Evolutionary conservation across 2,888 invertebrate genomes (phyloP).

Genomic region (Leucania comma): DNA sequence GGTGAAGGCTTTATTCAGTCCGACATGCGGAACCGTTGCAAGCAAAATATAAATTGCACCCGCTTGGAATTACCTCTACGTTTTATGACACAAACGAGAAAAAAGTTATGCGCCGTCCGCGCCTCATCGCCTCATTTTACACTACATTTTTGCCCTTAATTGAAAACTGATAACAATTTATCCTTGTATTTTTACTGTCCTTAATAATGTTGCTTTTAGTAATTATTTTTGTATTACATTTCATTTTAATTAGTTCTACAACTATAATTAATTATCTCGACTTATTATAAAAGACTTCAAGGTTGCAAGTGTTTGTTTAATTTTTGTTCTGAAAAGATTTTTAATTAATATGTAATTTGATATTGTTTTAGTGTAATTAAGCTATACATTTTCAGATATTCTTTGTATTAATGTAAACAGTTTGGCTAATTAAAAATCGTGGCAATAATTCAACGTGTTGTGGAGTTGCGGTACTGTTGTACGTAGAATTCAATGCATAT

Average conservation of each 20-base stretch:
- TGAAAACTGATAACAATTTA: conserved; percentile 53
- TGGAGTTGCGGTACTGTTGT: neutral
- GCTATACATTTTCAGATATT: conserved; percentile 1
- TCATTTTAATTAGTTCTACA: conserved; percentile 53
- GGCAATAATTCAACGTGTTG: conserved; percentile 6
- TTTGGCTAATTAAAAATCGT: neutral
- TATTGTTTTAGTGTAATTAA: conserved; percentile 32
- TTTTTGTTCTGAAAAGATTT: conserved; percentile 15
- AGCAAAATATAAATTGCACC: conserved; percentile 84
- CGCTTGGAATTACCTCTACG: conserved; percentile 83
- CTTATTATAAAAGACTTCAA: conserved; percentile 28
- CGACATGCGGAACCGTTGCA: conserved; percentile 75
- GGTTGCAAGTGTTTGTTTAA: conserved; percentile 22
- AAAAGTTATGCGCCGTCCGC: conserved; percentile 76
- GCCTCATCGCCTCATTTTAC: conserved; percentile 72
- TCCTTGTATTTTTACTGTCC: conserved; percentile 33
- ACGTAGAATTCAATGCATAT: conserved; percentile 26
- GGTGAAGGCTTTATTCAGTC: conserved; percentile 79
- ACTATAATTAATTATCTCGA: conserved; percentile 41
- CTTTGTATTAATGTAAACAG: conserved; percentile 2
- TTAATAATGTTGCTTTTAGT: conserved; percentile 25
- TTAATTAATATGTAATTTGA: conserved; percentile 14
- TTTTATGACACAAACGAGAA: conserved; percentile 82
- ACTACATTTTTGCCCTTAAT: conserved; percentile 62
- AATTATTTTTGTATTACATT: conserved; percentile 47